Base-by-base conservation (phyloP, 2,113 vertebrate species). In the Corythoichthys intestinalis region DNA sequence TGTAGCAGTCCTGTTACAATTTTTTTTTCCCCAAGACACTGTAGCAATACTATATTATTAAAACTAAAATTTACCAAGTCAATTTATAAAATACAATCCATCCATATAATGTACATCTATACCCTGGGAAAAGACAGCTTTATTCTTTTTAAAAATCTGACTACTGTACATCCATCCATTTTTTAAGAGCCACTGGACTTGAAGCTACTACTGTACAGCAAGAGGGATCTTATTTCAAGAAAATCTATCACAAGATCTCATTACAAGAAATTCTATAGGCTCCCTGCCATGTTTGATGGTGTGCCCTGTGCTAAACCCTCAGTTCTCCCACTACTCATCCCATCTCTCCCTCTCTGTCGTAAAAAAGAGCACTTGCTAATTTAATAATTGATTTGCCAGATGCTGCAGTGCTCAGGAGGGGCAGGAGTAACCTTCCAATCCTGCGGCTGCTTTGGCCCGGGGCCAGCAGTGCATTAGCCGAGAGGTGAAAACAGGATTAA, bases 301-400 rank as follows among this genome's bases (percentile, higher is more conserved):
- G 66, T 83, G 77, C 70, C 86, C 84, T 76, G 69, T 75, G 80
- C 71, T 71, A 63, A 62, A 57, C 63, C 71, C 65, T 44, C 69
- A 81, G 70, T 67, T 4, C 65, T 63, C 56, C 62, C 41, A 28
- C 35, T 64, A 50, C 41, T 53, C 17, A 63, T 73, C 4, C 70
- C 70, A 67, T 57, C 60, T 70, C 64, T 80, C 65, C 74, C 74
- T 80, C 84, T 74, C 80, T 78, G 35, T 63, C 82, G 82, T 85
- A 88, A 83, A 90, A 90, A 90, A 83, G 82, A 88, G 82, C 79
- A 78, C 79, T 2, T 75, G 86, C 79, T 91, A 91, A 91, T 90
- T 91, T 90, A 91, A 90, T 91, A 90, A 91, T 90, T 91, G 89
- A 91, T 91, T 87, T 78, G 88, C 89, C 90, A 91, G 90, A 91